These are phyloP conservation scores for Trematocara macrostoma DNA, from an alignment of 2,113 vertebrate genomes.

Conservation along the genomic window DNA sequence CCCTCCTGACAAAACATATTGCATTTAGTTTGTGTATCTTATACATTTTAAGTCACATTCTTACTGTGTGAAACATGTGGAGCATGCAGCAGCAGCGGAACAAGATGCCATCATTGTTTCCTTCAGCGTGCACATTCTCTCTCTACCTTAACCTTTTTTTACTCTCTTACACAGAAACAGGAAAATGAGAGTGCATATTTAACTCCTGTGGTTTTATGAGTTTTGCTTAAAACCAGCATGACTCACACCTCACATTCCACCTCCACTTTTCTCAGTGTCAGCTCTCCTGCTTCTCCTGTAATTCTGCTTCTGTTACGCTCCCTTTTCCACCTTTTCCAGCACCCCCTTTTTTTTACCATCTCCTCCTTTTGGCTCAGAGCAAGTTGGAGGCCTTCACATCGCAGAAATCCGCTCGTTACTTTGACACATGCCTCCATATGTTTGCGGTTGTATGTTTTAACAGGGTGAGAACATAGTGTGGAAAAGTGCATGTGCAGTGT, in stretches of 20 bases:
- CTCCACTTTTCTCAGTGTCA: constrained; percentile 1
- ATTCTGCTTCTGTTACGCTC: neutral
- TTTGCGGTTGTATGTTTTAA: constrained; percentile 1
- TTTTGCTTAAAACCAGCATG: constrained; percentile 55
- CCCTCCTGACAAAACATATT: accelerated
- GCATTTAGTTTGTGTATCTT: neutral
- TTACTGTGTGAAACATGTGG: neutral
- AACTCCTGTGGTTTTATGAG: constrained; percentile 56
- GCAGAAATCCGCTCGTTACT: neutral
- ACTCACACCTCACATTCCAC: constrained; percentile 58
- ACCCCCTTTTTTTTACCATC: neutral
- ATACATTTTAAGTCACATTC: neutral
- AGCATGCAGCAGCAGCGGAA: neutral
- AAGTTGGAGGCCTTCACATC: neutral
- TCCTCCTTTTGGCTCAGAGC: neutral
- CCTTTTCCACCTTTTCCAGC: neutral
- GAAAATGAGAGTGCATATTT: constrained; percentile 31
- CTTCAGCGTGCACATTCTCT: constrained; percentile 1
- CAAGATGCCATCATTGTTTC: constrained; percentile 28
- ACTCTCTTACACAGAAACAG: constrained; percentile 11
- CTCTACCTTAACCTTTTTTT: neutral
- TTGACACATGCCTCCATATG: neutral
- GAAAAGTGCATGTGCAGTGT: neutral
- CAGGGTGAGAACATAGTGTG: neutral
- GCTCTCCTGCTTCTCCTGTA: neutral